A percentile compares a stretch with the other conserved stretches of the same genome.
Conservation (phyloP, 2,888 invertebrate species). For the Pseudeuparius sepicola region DNA sequence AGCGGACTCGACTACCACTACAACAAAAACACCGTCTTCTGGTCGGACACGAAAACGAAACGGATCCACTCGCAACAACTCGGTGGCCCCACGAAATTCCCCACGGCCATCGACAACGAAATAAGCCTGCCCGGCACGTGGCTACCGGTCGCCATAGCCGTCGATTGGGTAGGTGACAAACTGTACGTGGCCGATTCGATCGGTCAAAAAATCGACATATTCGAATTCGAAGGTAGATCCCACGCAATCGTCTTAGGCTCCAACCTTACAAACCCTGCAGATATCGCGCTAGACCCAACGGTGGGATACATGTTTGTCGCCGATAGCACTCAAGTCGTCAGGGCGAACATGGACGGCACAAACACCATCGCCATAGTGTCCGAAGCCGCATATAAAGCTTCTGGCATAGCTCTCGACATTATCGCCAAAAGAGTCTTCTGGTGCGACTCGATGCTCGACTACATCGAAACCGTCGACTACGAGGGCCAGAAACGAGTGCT, state of each 20-base stretch:
- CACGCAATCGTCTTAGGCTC: conserved; percentile 88
- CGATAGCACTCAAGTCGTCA: conserved; percentile 70
- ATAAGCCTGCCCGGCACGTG: conserved; percentile 74
- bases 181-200: conserved; percentile 89
- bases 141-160: conserved; percentile 83
- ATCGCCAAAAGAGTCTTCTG: conserved; percentile 85
- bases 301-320: conserved; percentile 82
- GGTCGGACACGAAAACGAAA: conserved; percentile 82
- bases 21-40: conserved; percentile 66
- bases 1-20: conserved; percentile 82
- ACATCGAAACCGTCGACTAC: conserved; percentile 94
- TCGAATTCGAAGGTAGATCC: conserved; percentile 75
- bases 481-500: conserved; percentile 73
- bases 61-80: conserved; percentile 58
- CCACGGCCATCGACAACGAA: conserved; percentile 46
- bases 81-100: conserved; percentile 38
- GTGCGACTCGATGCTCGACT: conserved; percentile 92
- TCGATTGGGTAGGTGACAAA: conserved; percentile 96
- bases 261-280: conserved; percentile 82
- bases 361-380: conserved; percentile 73
- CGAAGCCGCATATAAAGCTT: conserved; percentile 89
- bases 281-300: conserved; percentile 88
- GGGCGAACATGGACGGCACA: conserved; percentile 93
- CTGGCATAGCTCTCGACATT: conserved; percentile 86
- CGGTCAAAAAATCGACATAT: conserved; percentile 90